Conservation (phyloP, 1,140 invertebrate genomes). For the Apis florea region DNA sequence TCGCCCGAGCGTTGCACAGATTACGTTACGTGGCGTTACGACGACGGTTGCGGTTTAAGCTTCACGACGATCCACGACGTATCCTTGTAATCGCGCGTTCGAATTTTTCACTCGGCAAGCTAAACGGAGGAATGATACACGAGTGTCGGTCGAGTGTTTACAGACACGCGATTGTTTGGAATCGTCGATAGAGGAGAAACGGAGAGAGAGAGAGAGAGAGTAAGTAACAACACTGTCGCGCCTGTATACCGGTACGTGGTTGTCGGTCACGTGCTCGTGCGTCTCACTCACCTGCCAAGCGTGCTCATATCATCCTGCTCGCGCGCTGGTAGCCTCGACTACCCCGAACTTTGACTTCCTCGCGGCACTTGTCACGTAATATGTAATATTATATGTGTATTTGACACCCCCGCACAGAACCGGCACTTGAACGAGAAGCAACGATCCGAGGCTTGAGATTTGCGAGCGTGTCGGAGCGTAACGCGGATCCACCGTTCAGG, state of each 20-base stretch:
- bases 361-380: conserved; percentile 62
- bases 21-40: background rate
- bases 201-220: background rate
- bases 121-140: no score
- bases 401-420: conserved; percentile 60
- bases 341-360: conserved; percentile 46
- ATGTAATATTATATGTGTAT: background rate
- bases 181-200: background rate
- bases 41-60: no score
- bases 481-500: conserved; percentile 16
- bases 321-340: conserved; percentile 65
- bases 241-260: conserved; percentile 2
- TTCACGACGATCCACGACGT: no score
- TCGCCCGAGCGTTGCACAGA: conserved; percentile 8
- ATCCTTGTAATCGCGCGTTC: no score
- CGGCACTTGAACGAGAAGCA: conserved; percentile 55
- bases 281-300: conserved; percentile 77
- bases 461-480: conserved; percentile 3
- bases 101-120: no score
- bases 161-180: background rate
- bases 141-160: no score
- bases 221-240: background rate
- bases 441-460: conserved; percentile 44
- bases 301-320: conserved; percentile 79
- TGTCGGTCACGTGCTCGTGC: conserved; percentile 53